Evolutionary conservation across 1,140 invertebrate species (phyloP), one percentile per base, ranked within the genome.

Genomic region (Gonioctena quinquepunctata): DNA sequence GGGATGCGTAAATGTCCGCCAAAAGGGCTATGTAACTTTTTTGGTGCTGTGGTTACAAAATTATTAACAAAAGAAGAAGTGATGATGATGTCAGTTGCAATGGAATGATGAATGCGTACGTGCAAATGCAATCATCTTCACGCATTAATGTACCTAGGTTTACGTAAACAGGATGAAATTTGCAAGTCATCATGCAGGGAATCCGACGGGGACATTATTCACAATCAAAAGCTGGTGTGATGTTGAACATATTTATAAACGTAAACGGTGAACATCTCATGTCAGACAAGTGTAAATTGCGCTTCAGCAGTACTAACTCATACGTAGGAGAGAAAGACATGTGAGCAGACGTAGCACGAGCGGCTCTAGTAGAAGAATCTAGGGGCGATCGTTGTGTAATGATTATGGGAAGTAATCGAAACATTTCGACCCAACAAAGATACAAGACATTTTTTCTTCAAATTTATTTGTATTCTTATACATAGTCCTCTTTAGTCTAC

Each of bases 241-340:
- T 54, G 52, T 54, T 54, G 52, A 54, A 23, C 52, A 54, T 23
- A 23, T 19, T 54, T 54, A 54, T 54, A 54, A 11, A 11, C 18
- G 22, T 21, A 54, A 54, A 54, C 18, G 22, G 52, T 54, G 22
- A 54, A 54, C 52, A 54, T 54, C 22, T 18, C 19, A 6, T 54
- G 52, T 54, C 52, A 54, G 52, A 54, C 52, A 54, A 54, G 52
- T 54, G 52, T 54, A 54, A 54, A 54, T 54, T 54, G 52, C 52
- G 52, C 18, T 42, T 42, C 33, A 42, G 33, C 16, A 11, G 16
- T n/a, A 4, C 33, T 42, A 42, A 42, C 33, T 42, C 33, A 42
- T 42, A 42, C 33, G 11, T 8, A 42, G 16, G 33, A 42, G 33
- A 42, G 16, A n/a, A 4, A 42, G 33, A 42, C 11, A 42, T 42